A percentile compares a stretch with the other conserved stretches of the same genome.
Conservation (phyloP, 2,797 vertebrate genomes). For the Meda fulgida region DNA sequence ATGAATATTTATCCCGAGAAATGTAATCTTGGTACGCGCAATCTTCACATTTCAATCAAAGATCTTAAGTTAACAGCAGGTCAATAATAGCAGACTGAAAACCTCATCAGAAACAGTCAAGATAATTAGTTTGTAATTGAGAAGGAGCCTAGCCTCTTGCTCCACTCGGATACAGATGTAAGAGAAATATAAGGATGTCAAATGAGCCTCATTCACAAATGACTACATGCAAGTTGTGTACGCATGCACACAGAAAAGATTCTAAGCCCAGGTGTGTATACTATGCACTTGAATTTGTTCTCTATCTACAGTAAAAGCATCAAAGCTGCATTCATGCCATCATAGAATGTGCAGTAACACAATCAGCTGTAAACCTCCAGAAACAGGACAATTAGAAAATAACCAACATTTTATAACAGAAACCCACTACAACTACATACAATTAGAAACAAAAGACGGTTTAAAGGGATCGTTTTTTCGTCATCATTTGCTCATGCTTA, state of each 20-base stretch:
- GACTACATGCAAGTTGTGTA: not conserved
- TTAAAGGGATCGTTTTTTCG: not conserved
- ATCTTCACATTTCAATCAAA: slow-evolving; percentile 4
- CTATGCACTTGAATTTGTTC: not conserved
- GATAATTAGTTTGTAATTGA: slow-evolving; percentile 4
- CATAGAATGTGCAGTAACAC: not conserved
- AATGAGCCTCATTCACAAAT: not conserved
- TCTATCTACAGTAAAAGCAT: not conserved
- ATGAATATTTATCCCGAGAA: not conserved
- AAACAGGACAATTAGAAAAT: not conserved
- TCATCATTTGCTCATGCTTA: not conserved
- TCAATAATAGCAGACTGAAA: slow-evolving; percentile 10
- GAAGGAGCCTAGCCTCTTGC: not conserved
- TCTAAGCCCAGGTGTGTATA: not conserved
- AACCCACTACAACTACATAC: not conserved
- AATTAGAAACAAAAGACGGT: not conserved
- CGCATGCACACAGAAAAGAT: not conserved
- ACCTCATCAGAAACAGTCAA: slow-evolving; percentile 9
- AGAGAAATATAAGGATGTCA: not conserved
- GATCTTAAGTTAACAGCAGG: not conserved
- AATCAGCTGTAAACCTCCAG: not conserved
- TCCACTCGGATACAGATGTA: not conserved
- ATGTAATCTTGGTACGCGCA: not conserved
- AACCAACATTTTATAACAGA: not conserved
- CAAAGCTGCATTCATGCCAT: not conserved